Conservation (phyloP, 2,797 vertebrate genomes). For the Anguilla pacifica region DNA sequence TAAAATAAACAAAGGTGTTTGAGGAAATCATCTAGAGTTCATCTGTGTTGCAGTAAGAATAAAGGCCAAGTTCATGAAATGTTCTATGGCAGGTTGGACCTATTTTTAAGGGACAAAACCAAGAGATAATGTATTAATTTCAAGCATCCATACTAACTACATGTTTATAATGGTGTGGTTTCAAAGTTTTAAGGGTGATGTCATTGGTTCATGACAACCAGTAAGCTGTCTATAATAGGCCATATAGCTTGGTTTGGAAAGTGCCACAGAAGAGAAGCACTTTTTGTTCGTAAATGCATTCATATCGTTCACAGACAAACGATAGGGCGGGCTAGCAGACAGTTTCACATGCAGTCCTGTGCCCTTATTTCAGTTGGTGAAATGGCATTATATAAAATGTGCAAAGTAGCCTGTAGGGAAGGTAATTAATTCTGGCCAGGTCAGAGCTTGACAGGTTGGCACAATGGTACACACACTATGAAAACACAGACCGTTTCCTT, state of each 20-base stretch:
- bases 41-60: neutral
- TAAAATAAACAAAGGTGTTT: neutral
- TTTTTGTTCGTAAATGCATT: neutral
- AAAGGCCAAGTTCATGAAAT: neutral
- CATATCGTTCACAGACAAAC: neutral
- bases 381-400: constrained; percentile 22
- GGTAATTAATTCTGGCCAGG: constrained; percentile 10
- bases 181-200: neutral
- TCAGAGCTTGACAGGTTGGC: constrained; percentile 9
- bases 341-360: neutral
- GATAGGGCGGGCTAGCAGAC: neutral
- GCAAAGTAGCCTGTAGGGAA: constrained; percentile 18
- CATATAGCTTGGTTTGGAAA: neutral
- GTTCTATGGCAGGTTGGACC: neutral
- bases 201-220: neutral
- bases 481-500: constrained; percentile 29
- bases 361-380: constrained; percentile 2
- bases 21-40: neutral
- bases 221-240: neutral
- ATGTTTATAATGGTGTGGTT: neutral
- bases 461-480: constrained; percentile 7
- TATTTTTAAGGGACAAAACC: neutral
- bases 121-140: neutral
- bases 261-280: neutral
- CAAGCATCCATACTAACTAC: neutral